Evolutionary conservation across 1,140 invertebrate species (phyloP).

Genomic region (Orchestia grillus): DNA sequence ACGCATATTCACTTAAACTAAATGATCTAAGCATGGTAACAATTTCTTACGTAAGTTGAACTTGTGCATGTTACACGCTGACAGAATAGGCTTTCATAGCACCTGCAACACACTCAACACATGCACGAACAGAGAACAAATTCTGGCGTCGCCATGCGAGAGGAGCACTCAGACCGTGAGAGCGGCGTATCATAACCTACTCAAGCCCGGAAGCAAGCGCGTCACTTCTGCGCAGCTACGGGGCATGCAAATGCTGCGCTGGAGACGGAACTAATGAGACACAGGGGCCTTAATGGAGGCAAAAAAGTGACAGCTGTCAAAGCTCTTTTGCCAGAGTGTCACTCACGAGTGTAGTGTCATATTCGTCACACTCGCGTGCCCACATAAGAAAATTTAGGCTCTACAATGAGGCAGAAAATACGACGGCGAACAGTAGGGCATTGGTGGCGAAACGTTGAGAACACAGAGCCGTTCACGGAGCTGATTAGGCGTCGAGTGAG

Average conservation of each 20-base stretch:
- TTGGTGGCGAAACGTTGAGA: not conserved
- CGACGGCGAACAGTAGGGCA: not conserved
- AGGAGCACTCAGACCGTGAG: not conserved
- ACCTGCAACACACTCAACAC: not conserved
- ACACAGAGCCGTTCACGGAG: not conserved
- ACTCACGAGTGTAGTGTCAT: slow-evolving; percentile 35
- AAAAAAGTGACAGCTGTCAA: slow-evolving; percentile 51
- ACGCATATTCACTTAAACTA: no score
- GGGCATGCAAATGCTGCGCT: slow-evolving; percentile 16
- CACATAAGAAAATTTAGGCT: not conserved
- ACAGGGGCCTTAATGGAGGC: slow-evolving; percentile 15
- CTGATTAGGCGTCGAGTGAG: not conserved
- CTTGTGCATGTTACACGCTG: no score
- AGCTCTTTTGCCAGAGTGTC: slow-evolving; percentile 32
- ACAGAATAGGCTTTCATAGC: no score
- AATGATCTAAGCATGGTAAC: no score
- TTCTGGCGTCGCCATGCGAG: not conserved
- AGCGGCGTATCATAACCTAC: not conserved
- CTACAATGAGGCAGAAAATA: slow-evolving; percentile 2
- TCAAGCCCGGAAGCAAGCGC: not conserved
- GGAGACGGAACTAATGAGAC: slow-evolving; percentile 42
- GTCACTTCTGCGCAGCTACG: not conserved
- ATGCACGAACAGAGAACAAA: not conserved
- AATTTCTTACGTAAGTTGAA: no score
- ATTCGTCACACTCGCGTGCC: slow-evolving; percentile 12